Evolutionary conservation across 2,888 invertebrate species (phyloP).

Genomic region (Chymomyza amoena): DNA sequence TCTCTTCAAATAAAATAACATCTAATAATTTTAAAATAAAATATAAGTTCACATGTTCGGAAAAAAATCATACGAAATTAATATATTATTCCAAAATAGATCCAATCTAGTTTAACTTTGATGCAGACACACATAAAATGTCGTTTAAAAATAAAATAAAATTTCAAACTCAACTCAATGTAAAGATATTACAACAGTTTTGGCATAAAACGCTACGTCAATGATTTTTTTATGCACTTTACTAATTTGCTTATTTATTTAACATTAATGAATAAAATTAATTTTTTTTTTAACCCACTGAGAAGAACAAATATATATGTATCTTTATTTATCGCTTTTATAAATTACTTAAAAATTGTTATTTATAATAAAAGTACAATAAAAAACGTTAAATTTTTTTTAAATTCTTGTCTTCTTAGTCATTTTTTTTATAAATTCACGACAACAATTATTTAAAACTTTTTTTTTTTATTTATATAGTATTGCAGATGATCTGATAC

Average conservation of each 20-base stretch:
- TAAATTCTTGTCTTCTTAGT: slow-evolving; percentile 17
- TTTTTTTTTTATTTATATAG: slow-evolving; percentile 31
- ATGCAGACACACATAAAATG: too few species aligned
- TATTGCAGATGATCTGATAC: slow-evolving; percentile 26
- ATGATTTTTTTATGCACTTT: too few species aligned
- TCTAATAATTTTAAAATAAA: too few species aligned
- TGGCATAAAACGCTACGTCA: too few species aligned
- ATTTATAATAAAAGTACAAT: slow-evolving; percentile 48
- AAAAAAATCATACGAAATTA: too few species aligned
- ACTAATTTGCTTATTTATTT: background rate
- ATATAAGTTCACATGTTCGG: too few species aligned
- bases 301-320: slow-evolving; percentile 73
- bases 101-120: too few species aligned
- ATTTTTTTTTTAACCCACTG: slow-evolving; percentile 70
- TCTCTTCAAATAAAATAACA: too few species aligned
- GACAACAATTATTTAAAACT: slow-evolving; percentile 6
- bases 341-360: slow-evolving; percentile 54
- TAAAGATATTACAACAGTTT: too few species aligned
- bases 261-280: background rate
- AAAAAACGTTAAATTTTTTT: slow-evolving; percentile 38
- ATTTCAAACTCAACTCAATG: too few species aligned
- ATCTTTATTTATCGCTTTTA: slow-evolving; percentile 65
- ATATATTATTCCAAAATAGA: too few species aligned
- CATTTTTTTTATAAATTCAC: slow-evolving; percentile 20
- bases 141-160: too few species aligned